Percentiles rank a stretch among this genome's conserved stretches.
These are phyloP conservation scores for Aepyceros melampus DNA, from an alignment of 2,113 vertebrate genomes.

Conservation along the genomic window DNA sequence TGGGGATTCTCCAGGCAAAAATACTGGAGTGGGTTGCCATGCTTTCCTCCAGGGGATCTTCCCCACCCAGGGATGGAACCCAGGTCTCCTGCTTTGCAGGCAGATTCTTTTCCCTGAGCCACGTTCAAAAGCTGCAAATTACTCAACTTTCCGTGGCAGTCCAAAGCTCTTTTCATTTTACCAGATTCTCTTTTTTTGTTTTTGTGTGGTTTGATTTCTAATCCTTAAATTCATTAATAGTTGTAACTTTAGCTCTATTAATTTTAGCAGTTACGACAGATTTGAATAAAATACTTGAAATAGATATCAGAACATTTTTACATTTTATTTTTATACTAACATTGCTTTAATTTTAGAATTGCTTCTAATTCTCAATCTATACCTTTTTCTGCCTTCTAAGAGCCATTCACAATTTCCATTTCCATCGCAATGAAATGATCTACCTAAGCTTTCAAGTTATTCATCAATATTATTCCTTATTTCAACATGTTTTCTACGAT, in stretches of 20 bases:
- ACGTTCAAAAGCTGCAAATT: not conserved
- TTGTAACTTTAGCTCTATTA: not conserved
- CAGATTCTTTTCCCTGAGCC: not conserved
- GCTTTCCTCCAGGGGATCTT: not conserved
- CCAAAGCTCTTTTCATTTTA: not conserved
- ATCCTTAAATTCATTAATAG: not conserved
- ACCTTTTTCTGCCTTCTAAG: not conserved
- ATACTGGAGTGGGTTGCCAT: not conserved
- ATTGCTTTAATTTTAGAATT: not conserved
- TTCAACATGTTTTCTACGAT: not conserved
- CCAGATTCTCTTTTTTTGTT: not conserved
- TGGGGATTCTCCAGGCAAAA: not conserved
- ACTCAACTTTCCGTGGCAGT: not conserved
- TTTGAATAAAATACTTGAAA: not conserved
- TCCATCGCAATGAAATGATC: not conserved
- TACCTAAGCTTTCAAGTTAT: not conserved
- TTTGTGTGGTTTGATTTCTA: not conserved
- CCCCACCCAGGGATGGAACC: not conserved
- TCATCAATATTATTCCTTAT: not conserved
- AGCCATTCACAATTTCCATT: not conserved
- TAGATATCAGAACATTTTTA: not conserved
- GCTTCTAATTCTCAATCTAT: not conserved
- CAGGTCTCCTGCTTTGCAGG: not conserved
- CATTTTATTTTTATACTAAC: not conserved
- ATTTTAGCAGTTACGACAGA: not conserved